Percentiles rank a stretch among this genome's conserved stretches.
Evolutionary conservation across 2,888 invertebrate species (phyloP).

Genomic region (Leistus spinibarbis): DNA sequence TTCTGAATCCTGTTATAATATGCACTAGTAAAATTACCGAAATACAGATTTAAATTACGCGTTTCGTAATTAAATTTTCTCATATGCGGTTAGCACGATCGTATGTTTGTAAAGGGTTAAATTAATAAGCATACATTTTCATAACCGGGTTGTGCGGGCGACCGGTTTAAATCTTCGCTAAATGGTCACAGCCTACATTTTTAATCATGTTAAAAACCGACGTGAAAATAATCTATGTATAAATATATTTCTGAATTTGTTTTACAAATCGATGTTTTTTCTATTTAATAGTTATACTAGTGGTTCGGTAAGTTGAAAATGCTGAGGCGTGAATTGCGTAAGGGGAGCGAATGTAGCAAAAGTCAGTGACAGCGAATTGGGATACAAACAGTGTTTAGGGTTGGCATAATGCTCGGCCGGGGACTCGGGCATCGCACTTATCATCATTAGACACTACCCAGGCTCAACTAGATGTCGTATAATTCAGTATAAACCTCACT

Average conservation of each 20-base stretch:
- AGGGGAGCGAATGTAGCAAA: neutral
- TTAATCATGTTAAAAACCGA: too few species aligned
- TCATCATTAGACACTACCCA: constrained; percentile 5
- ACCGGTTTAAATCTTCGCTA: neutral
- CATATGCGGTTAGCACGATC: neutral
- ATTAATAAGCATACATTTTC: neutral
- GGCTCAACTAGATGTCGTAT: constrained; percentile 1
- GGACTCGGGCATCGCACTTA: neutral
- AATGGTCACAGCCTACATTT: neutral
- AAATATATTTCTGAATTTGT: too few species aligned
- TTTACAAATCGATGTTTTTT: neutral
- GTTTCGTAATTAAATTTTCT: neutral
- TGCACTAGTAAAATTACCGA: neutral
- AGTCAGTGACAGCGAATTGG: neutral
- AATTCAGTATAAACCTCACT: constrained; percentile 3
- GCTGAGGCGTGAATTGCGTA: too few species aligned
- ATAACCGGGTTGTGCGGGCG: neutral
- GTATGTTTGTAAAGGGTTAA: neutral
- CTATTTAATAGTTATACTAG: too few species aligned
- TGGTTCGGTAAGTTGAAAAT: too few species aligned
- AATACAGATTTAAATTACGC: neutral
- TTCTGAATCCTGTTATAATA: neutral
- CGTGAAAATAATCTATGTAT: too few species aligned
- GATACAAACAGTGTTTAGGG: constrained; percentile 9
- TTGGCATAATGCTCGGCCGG: neutral